These are phyloP conservation scores for Acipenser oxyrinchus DNA, from an alignment of 2,797 vertebrate species.

Conservation along the genomic window DNA sequence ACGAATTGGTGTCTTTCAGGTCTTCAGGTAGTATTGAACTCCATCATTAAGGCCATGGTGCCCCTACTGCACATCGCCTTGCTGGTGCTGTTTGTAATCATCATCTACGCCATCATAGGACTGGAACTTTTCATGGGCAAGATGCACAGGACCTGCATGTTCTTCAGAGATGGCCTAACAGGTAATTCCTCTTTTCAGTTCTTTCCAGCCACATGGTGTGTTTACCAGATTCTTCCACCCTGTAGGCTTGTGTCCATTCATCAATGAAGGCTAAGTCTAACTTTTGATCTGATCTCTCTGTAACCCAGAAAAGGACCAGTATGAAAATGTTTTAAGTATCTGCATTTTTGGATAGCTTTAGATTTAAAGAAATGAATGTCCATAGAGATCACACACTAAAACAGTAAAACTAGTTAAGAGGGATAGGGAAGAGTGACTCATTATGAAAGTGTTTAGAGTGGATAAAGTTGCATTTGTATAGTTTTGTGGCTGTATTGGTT, in stretches of 20 bases:
- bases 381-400: no score
- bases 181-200: conserved; percentile 42
- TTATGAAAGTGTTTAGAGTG: no score
- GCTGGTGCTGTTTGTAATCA: conserved; percentile 95
- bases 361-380: no score
- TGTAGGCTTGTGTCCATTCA: neutral
- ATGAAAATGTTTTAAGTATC: no score
- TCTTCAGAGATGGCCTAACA: conserved; percentile 49
- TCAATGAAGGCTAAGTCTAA: neutral
- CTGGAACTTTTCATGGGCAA: conserved; percentile 98
- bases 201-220: no score
- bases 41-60: conserved; percentile 99
- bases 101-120: conserved; percentile 98
- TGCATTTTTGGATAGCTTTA: no score
- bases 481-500: no score
- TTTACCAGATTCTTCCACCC: no score
- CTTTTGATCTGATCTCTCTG: neutral
- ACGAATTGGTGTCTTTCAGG: conserved; percentile 50
- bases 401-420: no score
- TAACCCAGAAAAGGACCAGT: neutral
- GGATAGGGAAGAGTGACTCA: no score
- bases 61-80: conserved; percentile 96
- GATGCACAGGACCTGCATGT: conserved; percentile 92
- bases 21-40: conserved; percentile 98
- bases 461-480: no score